Evolutionary conservation across 2,888 invertebrate genomes (phyloP), one percentile per base, ranked within the genome.

Genomic region (Xanthia togata): DNA sequence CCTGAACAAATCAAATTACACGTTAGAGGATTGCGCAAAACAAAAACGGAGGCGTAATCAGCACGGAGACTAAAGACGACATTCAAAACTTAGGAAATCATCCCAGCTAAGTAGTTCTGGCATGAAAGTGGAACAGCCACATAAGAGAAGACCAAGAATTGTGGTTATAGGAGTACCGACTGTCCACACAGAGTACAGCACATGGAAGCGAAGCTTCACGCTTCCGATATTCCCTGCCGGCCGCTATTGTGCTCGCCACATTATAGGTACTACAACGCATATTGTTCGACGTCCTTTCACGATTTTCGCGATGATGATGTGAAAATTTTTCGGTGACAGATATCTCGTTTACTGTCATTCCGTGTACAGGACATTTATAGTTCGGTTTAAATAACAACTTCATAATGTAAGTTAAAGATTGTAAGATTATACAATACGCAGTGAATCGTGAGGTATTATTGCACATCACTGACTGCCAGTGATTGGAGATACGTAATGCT

Each of bases 221-320:
- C 31, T 31, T 31, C 83, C 76, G 79, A 83, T 83, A 55, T n/a
- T n/a, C 55, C 70, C 72, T 72, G 44, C 62, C 69, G 57, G 53
- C 44, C 60, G 60, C 81, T 67, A 85, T 87, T 85, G 68, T 76
- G 60, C 64, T 67, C 17, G 35, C n/a, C 57, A 38, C 68, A 71
- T 70, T 80, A 77, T 82, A n/a, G n/a, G n/a, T n/a, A 81, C 76
- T 82, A 87, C 81, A 78, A 74, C 70, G 73, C 86, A 75, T 83
- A 88, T 85, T 88, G 84, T 84, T 80, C 82, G 73, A 82, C 78
- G 73, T 57, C 6, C 70, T 74, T 87, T 81, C 82, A 83, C 74
- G 59, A 87, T 83, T 88, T 79, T 80, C 68, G 70, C 81, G 63
- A 55, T 79, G n/a, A 64, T 6, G 14, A 81, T 38, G 17, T 79